Percentiles rank a stretch among this genome's conserved stretches.
phyloP scores from a whole-genome alignment of 2,797 vertebrate genomes.

The Myripristis murdjan region DNA sequence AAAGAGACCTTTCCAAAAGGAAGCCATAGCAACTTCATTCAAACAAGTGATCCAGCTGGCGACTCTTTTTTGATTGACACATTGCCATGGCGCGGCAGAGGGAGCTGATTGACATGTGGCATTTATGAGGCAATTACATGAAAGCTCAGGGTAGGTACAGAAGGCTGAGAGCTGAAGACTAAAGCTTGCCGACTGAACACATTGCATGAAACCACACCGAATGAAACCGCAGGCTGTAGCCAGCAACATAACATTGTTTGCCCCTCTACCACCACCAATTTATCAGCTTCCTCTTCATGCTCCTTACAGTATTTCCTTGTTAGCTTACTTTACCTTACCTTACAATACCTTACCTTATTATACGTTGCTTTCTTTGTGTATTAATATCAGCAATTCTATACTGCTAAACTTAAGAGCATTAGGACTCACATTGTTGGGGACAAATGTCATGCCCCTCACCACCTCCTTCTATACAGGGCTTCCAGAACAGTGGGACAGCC shows the following conservation, averaged over 20 bases:
- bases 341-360: no score
- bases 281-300: slow-evolving; percentile 53
- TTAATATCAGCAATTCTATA: slow-evolving; percentile 51
- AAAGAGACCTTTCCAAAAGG: slow-evolving; percentile 53
- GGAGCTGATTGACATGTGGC: slow-evolving; percentile 85
- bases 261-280: slow-evolving; percentile 67
- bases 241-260: slow-evolving; percentile 62
- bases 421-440: slow-evolving; percentile 81
- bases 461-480: slow-evolving; percentile 56
- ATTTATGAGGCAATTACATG: slow-evolving; percentile 89
- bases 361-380: slow-evolving; percentile 59
- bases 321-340: no score
- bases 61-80: slow-evolving; percentile 84
- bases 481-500: slow-evolving; percentile 36
- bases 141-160: slow-evolving; percentile 62
- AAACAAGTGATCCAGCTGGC: slow-evolving; percentile 71
- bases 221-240: slow-evolving; percentile 53
- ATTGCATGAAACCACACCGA: slow-evolving; percentile 36
- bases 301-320: slow-evolving; percentile 45
- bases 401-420: slow-evolving; percentile 63
- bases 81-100: slow-evolving; percentile 70
- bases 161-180: slow-evolving; percentile 45
- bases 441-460: slow-evolving; percentile 82
- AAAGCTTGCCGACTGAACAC: slow-evolving; percentile 56
- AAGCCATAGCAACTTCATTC: slow-evolving; percentile 69